Evolutionary conservation across 2,113 vertebrate species (phyloP), one percentile per base, ranked within the genome.

Genomic region (Oreochromis tanganicae): DNA sequence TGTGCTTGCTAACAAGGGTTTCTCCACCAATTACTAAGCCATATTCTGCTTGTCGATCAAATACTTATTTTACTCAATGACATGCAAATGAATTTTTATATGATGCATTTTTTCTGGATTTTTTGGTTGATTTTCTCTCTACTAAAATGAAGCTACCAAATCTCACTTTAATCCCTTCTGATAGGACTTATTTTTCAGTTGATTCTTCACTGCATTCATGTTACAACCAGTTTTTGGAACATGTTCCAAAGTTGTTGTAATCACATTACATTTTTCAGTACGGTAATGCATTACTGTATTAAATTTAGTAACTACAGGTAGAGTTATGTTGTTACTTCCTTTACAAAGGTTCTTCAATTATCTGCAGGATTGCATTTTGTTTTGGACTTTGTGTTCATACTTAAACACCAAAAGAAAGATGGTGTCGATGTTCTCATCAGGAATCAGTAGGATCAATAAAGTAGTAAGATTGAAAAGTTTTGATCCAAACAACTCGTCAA

Each of bases 161-260:
- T 66, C 34, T 21, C 34, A 66, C 34, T 38, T 66, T 13, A 66
- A 66, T 38, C 34, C 61, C 34, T 21, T 21, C 19, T 38, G 34
- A 38, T 21, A 38, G 61, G 61, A 66, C 19, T 66, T 34, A 63
- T 63, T 36, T 63, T 63, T 63, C 2, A 66, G 4, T 66, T 21
- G 61, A 66, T 66, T 38, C 61, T 38, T 66, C 19, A 66, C 61
- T 21, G 19, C 61, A 38, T 66, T 38, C n/a, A 24, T 73, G 1
- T 73, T 24, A 1, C 66, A 46, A 71, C 36, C 1, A 1, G 0
- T 71, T 12, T 12, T 5, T 71, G 36, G 1, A 43, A 71, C 36
- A 24, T 24, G 12, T 71, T 71, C 63, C 63, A 71, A 71, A 71
- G 63, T 71, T 41, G 41, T 24, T 71, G 36, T 5, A 14, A 68